Evolutionary conservation across 2,888 invertebrate genomes (phyloP).

Genomic region (Eledone cirrhosa): DNA sequence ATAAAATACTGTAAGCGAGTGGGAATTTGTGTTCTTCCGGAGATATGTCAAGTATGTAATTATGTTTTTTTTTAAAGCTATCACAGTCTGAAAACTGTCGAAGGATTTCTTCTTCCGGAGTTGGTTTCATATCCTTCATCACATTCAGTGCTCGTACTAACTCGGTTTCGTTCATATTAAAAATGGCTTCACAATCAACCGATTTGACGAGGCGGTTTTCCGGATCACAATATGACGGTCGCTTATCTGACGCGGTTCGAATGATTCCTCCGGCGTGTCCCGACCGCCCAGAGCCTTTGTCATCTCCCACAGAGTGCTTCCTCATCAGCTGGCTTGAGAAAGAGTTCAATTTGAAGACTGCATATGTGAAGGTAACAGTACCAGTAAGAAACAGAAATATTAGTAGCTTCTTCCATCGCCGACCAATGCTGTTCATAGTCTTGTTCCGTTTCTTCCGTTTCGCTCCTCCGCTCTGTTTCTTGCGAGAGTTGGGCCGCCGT

Average conservation of each 20-base stretch:
- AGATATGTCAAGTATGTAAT: background rate
- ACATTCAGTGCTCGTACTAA: conserved; percentile 4
- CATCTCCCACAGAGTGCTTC: background rate
- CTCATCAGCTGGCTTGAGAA: background rate
- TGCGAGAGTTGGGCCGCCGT: background rate
- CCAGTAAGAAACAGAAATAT: conserved; percentile 10
- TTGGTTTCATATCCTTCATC: conserved; percentile 23
- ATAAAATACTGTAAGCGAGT: conserved; percentile 59
- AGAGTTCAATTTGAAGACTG: background rate
- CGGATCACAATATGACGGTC: background rate
- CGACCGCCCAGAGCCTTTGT: background rate
- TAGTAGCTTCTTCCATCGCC: background rate
- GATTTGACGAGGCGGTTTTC: background rate
- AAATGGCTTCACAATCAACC: conserved; percentile 14
- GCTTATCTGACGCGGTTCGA: background rate
- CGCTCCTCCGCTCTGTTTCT: too few relatives aligned
- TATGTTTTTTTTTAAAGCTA: background rate
- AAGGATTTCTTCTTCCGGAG: conserved; percentile 1
- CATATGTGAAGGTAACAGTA: background rate
- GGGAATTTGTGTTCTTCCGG: conserved; percentile 49
- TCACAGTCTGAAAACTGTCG: background rate
- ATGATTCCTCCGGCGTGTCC: background rate
- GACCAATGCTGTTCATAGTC: conserved; percentile 14
- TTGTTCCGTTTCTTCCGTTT: too few relatives aligned
- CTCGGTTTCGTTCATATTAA: conserved; percentile 20